These are phyloP conservation scores for Cheilosia grossa DNA, from an alignment of 2,888 invertebrate species.

Conservation along the genomic window DNA sequence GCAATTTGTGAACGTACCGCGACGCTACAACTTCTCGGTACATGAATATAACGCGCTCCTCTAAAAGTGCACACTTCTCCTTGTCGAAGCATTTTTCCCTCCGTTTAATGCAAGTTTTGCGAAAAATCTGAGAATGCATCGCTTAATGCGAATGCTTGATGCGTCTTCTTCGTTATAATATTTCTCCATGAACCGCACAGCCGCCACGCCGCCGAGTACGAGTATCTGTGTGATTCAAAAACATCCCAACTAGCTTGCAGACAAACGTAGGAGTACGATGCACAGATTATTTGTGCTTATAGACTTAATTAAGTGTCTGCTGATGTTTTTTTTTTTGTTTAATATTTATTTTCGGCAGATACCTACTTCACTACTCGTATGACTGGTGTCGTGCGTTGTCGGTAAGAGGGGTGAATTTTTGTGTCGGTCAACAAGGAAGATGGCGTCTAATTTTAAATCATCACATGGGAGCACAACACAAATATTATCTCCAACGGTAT, in stretches of 20 bases:
- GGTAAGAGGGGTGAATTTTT: slow-evolving; percentile 5
- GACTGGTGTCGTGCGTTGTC: slow-evolving; percentile 22
- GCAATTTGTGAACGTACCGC: slow-evolving; percentile 29
- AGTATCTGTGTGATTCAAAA: slow-evolving; percentile 5
- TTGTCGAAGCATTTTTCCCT: slow-evolving; percentile 20
- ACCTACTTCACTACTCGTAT: slow-evolving; percentile 8
- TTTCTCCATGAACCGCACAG: slow-evolving; percentile 25
- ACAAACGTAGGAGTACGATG: slow-evolving; percentile 8
- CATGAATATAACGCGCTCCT: slow-evolving; percentile 1
- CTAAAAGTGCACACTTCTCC: background rate
- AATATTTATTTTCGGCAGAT: slow-evolving; percentile 56
- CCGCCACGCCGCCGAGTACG: background rate
- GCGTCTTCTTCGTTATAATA: background rate
- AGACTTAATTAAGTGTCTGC: slow-evolving; percentile 61
- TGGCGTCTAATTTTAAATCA: slow-evolving; percentile 37
- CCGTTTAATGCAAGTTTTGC: slow-evolving; percentile 50
- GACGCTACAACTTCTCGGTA: slow-evolving; percentile 1
- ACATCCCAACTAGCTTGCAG: background rate
- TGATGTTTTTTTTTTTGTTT: slow-evolving; percentile 46
- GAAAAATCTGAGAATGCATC: slow-evolving; percentile 44
- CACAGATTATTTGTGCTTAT: slow-evolving; percentile 44
- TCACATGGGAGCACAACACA: slow-evolving; percentile 21
- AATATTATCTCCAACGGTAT: slow-evolving; percentile 30
- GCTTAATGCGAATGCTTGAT: slow-evolving; percentile 38
- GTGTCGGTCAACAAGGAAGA: slow-evolving; percentile 33